phyloP scores from a whole-genome alignment of 2,113 vertebrate genomes.

The Lonchura striata region DNA sequence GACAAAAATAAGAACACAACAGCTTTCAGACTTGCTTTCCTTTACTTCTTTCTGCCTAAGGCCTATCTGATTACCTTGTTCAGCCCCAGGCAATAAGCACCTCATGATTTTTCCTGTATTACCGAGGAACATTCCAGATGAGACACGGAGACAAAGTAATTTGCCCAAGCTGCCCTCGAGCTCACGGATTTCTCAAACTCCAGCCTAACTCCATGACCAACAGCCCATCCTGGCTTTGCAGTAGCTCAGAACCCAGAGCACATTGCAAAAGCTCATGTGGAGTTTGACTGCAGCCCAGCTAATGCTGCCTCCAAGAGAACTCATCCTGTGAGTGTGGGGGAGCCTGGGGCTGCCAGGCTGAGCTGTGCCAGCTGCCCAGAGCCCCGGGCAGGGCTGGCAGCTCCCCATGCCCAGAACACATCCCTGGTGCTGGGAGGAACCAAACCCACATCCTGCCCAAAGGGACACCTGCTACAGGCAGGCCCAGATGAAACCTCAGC shows the following conservation, averaged over 20 bases:
- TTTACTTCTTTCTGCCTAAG: not conserved
- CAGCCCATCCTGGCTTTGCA: not conserved
- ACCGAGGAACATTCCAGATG: not conserved
- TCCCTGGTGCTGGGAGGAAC: not conserved
- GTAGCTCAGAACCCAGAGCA: accelerated
- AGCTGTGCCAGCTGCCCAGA: not conserved
- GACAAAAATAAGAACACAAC: not conserved
- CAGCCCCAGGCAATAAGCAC: not conserved
- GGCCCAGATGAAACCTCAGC: not conserved
- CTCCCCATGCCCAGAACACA: accelerated
- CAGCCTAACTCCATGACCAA: not conserved
- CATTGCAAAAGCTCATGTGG: not conserved
- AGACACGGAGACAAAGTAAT: not conserved
- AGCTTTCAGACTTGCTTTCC: not conserved
- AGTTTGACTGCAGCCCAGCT: not conserved
- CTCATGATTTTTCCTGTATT: not conserved
- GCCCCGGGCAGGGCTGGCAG: not conserved
- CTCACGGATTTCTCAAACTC: not conserved
- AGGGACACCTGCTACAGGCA: not conserved
- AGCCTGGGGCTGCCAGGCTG: not conserved
- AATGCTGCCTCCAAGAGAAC: not conserved
- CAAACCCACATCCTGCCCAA: not conserved
- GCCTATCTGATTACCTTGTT: not conserved
- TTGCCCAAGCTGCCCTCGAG: not conserved
- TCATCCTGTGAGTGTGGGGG: not conserved